Evolutionary conservation across 2,113 vertebrate genomes (phyloP), one percentile per base, ranked within the genome.

Genomic region (Haplochromis vanheusdeni): DNA sequence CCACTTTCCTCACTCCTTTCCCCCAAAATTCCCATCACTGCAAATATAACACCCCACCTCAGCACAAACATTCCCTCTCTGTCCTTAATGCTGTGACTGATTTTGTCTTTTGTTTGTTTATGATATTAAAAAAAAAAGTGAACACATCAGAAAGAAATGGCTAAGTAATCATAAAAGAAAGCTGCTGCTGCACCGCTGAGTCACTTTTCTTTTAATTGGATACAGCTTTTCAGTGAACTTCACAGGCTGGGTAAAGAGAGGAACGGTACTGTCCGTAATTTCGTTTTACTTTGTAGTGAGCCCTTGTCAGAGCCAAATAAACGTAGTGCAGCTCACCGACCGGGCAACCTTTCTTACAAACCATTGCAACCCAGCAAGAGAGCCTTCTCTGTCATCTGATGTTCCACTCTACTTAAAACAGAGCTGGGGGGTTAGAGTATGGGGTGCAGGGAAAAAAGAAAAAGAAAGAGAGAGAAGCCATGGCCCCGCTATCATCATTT

Each of bases 351-450:
- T 86, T 91, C 86, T 84, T 88, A 89, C 89, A 90, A 95, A 93
- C 91, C 89, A 82, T 84, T 90, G 91, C 83, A 84, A 87, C 91
- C 89, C 91, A 83, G 86, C 89, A 89, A 94, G 91, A 92, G 86
- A 94, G 90, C 83, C 82, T 58, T 87, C 91, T 95, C 97, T 97
- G 97, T 98, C 97, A 98, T 98, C 97, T 97, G 96, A 97, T 93
- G 96, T 96, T 97, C 96, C 95, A 92, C 96, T 96, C 97, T 97
- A 96, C 96, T 95, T 95, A 95, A 95, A 95, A 94, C 90, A 92
- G 86, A 94, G 87, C 73, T 68, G 90, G 96, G 95, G 94, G 94
- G 93, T 42, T 56, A 89, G 90, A 94, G 96, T 94, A 95, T 91
- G 65, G 80, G 87, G 75, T 86, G 95, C 79, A 33, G 80, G 31